Percentiles rank a stretch among this genome's conserved stretches.
Evolutionary conservation across 2,797 vertebrate genomes (phyloP).

Genomic region (Acrossocheilus fasciatus): DNA sequence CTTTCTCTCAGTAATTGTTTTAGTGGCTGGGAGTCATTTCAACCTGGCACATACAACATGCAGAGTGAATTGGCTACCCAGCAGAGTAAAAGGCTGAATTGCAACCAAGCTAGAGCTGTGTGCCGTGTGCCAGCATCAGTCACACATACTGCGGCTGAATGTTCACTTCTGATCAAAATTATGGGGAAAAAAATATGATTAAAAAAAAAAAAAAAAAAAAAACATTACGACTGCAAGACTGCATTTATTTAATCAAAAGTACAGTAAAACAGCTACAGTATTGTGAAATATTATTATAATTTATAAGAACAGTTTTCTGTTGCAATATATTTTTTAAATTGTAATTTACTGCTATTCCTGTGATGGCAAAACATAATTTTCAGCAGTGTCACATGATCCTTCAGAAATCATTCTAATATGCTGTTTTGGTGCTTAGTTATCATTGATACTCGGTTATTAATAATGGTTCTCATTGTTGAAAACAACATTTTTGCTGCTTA

Average conservation of each 20-base stretch:
- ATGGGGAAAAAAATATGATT: neutral
- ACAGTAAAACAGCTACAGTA: neutral
- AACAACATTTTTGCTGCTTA: neutral
- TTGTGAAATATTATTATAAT: neutral
- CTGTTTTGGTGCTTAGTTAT: neutral
- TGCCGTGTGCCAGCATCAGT: neutral
- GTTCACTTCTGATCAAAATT: too few species aligned
- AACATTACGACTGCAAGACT: neutral
- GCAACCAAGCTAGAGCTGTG: neutral
- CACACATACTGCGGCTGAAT: neutral
- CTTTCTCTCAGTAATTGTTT: neutral
- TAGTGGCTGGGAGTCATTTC: neutral
- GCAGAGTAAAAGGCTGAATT: neutral
- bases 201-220: neutral
- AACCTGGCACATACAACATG: neutral
- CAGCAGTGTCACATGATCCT: neutral
- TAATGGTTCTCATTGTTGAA: neutral
- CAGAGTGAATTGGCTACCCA: constrained; percentile 14
- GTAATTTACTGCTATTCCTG: neutral
- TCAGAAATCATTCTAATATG: neutral
- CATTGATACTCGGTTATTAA: neutral
- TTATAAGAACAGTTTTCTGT: neutral
- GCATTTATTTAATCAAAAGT: neutral
- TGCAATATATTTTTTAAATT: neutral
- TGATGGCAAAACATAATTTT: neutral